Base-by-base conservation (phyloP, 2,888 invertebrate genomes). In the Villa cingulata region DNA sequence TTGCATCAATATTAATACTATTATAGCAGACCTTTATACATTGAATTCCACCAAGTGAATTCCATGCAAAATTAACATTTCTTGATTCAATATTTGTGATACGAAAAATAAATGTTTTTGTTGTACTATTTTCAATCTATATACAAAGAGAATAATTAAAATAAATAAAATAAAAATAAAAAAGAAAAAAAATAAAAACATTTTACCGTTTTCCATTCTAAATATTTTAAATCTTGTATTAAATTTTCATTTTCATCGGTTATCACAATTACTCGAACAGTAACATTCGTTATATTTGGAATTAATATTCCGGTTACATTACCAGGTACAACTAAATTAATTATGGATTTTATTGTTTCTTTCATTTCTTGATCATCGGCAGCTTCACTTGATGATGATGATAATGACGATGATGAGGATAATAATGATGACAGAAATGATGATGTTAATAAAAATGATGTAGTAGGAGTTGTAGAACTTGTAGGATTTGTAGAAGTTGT, bases 121-220 rank as follows among this genome's bases (percentile, higher is more conserved):
- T 54, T 42, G 66, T 66, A 39, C 62, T 62, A 20, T 66, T 66
- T 51, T 66, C 64, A 41, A 66, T 63, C 66, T 66, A 44, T 18
- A 53, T 48, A 38, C 45, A 20, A 46, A 6, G 15, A n/a, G 16
- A 38, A 17, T 23, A 23, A 7, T 6, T 23, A 7, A 19, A 38
- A 17, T 23, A 23, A 7, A 23, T 23, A 7, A 23, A 23, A 6
- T 23, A 23, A 23, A 23, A 23, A 23, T 23, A 6, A 41, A 36
- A 16, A 14, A 29, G 12, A 7, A 36, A 36, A 15, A 14, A 7
- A 23, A 17, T 41, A 32, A 37, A 39, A 44, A 20, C 2, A 3
- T 37, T 58, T 61, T 57, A 69, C 68, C 57, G 58, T 64, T 57
- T 67, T 67, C 69, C 69, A 70, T 53, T 67, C 64, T 14, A 69